phyloP scores from a whole-genome alignment of 2,888 invertebrate species.

The Thysanoteuthis rhombus region DNA sequence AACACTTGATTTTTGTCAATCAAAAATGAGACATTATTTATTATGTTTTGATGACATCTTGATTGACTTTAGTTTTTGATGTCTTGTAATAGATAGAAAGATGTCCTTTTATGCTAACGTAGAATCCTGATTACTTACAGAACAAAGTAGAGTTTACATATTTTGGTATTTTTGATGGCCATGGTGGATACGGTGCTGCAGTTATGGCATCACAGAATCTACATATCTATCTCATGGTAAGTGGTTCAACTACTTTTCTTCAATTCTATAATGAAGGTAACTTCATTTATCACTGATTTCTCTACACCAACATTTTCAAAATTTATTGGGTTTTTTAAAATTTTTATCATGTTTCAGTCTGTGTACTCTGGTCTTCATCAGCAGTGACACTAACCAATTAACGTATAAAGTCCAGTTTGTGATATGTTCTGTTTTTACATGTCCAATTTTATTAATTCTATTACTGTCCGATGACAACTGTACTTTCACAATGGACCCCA shows the following conservation, averaged over 20 bases:
- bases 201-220: slow-evolving; percentile 81
- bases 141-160: slow-evolving; percentile 76
- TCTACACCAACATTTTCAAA: not conserved
- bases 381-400: too few relatives aligned
- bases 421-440: too few relatives aligned
- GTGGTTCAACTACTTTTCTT: slow-evolving; percentile 36
- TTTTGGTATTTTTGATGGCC: slow-evolving; percentile 87
- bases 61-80: not conserved
- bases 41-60: not conserved
- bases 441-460: slow-evolving; percentile 26
- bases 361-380: too few relatives aligned
- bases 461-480: not conserved
- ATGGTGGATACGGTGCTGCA: slow-evolving; percentile 84
- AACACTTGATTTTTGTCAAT: too few relatives aligned
- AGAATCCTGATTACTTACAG: not conserved
- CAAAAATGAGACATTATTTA: too few relatives aligned
- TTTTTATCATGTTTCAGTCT: too few relatives aligned
- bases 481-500: too few relatives aligned
- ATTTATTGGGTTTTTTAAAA: too few relatives aligned
- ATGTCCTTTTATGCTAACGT: not conserved
- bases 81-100: not conserved
- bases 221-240: slow-evolving; percentile 81
- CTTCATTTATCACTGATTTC: too few relatives aligned
- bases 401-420: too few relatives aligned
- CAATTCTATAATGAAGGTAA: too few relatives aligned